Evolutionary conservation across 2,888 invertebrate genomes (phyloP), one percentile per base, ranked within the genome.

Genomic region (Temnothorax ravouxi): DNA sequence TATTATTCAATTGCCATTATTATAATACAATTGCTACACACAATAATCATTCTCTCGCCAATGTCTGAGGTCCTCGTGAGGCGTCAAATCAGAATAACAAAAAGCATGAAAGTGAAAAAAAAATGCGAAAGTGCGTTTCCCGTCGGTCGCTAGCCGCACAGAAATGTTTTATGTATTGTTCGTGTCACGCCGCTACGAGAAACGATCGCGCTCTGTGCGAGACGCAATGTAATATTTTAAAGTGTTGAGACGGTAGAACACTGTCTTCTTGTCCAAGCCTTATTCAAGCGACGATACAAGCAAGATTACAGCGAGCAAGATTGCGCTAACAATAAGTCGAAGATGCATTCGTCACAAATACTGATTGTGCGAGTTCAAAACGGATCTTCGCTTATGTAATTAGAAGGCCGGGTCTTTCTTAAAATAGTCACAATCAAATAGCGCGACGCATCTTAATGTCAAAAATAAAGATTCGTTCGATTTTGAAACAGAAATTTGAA

Each of bases 121-220:
- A 50, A 71, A 18, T 38, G 18, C 18, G 56, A 77, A 71, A 71
- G 59, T 71, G 38, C 18, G 56, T 77, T 41, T 29, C 34, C 18
- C 15, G 9, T 47, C 44, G 66, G 25, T 66, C 66, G 41, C n/a
- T 44, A 66, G 54, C 29, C 56, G 64, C 64, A 29, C 9, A 54
- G 41, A 69, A 56, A 79, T 79, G 79, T 71, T 71, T 80, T 80
- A 80, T 80, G 79, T 18, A 79, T 79, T 38, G 47, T 21, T 25
- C 25, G 47, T 69, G 13, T 34, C 62, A 62, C 15, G 54, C n/a
- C 66, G 29, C 18, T 66, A 79, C 56, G 54, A 47, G 21, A 69
- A 59, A 59, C 47, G 59, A 61, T 79, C 59, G 69, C 34, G 21
- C 47, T 69, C n/a, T 66, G 2, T 25, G 21, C 41, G 18, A 38